A percentile compares a stretch with the other conserved stretches of the same genome.
These are phyloP conservation scores for Poeciliopsis retropinna DNA, from an alignment of 2,113 vertebrate genomes.

Conservation along the genomic window DNA sequence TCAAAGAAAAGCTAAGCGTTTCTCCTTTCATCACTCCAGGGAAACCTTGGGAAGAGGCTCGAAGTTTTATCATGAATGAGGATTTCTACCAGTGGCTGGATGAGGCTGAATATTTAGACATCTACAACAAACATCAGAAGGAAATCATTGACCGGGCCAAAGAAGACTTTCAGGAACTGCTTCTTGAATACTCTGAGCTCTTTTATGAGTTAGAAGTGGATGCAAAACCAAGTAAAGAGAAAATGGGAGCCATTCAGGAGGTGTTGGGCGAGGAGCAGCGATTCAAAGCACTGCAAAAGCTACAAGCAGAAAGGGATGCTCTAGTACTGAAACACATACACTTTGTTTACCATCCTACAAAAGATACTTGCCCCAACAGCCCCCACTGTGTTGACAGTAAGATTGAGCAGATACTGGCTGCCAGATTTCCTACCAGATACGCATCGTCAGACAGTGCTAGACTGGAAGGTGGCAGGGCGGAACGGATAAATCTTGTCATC, in stretches of 20 bases:
- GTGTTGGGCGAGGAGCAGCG: constrained; percentile 92
- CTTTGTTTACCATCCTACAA: constrained; percentile 97
- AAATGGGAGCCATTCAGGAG: constrained; percentile 98
- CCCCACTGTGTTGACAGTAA: constrained; percentile 88
- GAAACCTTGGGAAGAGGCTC: constrained; percentile 96
- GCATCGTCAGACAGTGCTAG: constrained; percentile 83
- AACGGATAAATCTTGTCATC: constrained; percentile 93
- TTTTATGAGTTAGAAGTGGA: constrained; percentile 98
- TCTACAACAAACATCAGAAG: constrained; percentile 95
- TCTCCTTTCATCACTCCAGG: constrained; percentile 94
- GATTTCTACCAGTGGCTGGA: constrained; percentile 96
- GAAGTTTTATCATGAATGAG: constrained; percentile 97
- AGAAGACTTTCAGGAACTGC: constrained; percentile 97
- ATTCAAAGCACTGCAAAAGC: constrained; percentile 94
- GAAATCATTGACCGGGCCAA: constrained; percentile 95
- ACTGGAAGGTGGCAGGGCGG: constrained; percentile 80
- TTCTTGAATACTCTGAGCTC: constrained; percentile 95
- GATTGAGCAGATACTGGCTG: constrained; percentile 88
- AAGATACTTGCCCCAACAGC: constrained; percentile 94
- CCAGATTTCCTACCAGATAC: constrained; percentile 83
- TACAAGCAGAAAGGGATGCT: constrained; percentile 95
- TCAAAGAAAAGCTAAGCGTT: constrained; percentile 89
- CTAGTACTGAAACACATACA: constrained; percentile 98
- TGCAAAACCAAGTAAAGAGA: constrained; percentile 98
- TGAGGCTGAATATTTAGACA: constrained; percentile 90